Conservation (phyloP, 2,113 vertebrate species). For the Odontesthes bonariensis region DNA sequence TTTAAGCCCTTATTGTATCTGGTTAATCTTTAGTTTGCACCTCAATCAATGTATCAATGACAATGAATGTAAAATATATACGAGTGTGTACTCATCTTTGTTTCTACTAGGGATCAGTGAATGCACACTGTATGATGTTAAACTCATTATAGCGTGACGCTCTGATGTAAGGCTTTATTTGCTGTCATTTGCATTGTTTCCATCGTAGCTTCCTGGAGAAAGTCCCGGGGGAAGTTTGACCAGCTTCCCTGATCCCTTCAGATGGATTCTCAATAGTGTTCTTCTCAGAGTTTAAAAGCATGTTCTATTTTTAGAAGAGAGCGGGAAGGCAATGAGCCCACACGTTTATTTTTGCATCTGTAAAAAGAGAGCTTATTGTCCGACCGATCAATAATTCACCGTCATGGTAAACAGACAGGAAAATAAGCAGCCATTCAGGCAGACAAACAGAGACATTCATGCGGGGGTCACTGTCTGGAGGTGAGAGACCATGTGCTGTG, state of each 20-base stretch:
- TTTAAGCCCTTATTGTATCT: not conserved
- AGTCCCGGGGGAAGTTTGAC: slow-evolving; percentile 55
- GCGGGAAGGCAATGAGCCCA: not conserved
- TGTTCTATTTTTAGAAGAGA: slow-evolving; percentile 22
- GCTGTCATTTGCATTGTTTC: slow-evolving; percentile 62
- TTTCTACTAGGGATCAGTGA: not conserved
- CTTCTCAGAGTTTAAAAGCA: slow-evolving; percentile 10
- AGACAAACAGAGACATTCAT: slow-evolving; percentile 27
- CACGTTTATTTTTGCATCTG: not conserved
- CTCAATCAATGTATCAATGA: not conserved
- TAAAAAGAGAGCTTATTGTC: slow-evolving; percentile 12
- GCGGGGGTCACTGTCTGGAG: slow-evolving; percentile 4
- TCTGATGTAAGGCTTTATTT: slow-evolving; percentile 42
- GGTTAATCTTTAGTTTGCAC: not conserved
- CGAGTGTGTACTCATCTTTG: not conserved
- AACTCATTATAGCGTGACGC: slow-evolving; percentile 17
- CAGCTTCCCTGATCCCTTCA: slow-evolving; percentile 45
- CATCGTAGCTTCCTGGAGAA: slow-evolving; percentile 52
- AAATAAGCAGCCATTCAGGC: slow-evolving; percentile 18
- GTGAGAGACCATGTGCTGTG: slow-evolving; percentile 1
- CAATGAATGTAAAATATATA: not conserved
- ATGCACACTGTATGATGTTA: slow-evolving; percentile 1
- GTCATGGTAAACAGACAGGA: slow-evolving; percentile 5
- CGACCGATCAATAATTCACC: slow-evolving; percentile 9
- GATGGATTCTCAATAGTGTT: slow-evolving; percentile 26